Evolutionary conservation across 2,113 vertebrate genomes (phyloP).

Genomic region (Rhabdomys dilectus): DNA sequence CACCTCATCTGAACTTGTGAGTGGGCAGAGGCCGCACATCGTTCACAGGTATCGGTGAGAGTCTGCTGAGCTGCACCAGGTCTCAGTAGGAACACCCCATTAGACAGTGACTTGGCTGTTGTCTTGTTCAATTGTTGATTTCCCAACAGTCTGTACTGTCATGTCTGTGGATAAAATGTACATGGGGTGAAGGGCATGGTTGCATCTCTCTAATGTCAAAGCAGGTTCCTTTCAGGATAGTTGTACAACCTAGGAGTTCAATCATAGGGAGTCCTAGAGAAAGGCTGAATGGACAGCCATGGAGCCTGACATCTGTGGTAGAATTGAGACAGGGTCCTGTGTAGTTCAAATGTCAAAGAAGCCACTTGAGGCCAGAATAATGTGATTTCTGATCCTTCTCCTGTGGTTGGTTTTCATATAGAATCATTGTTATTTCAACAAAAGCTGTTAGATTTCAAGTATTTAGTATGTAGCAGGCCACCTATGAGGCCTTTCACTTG

Average conservation of each 20-base stretch:
- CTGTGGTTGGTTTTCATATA: background rate
- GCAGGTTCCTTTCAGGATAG: background rate
- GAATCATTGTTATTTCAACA: background rate
- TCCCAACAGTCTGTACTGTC: background rate
- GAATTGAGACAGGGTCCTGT: background rate
- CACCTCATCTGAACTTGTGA: background rate
- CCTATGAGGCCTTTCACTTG: background rate
- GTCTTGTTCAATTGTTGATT: background rate
- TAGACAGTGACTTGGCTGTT: accelerated
- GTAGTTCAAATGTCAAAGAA: background rate
- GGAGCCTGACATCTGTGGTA: background rate
- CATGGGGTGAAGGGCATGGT: background rate
- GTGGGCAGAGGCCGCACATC: background rate
- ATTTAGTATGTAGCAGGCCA: background rate
- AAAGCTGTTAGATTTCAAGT: background rate
- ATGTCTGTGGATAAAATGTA: background rate
- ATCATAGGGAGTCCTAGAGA: accelerated
- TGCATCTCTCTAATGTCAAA: background rate
- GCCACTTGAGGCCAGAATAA: background rate
- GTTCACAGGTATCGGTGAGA: accelerated
- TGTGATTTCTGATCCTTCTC: background rate
- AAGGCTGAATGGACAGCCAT: accelerated
- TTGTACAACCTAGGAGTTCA: background rate
- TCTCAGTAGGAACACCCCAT: accelerated
- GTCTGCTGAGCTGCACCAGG: background rate